Percentiles rank a stretch among this genome's conserved stretches.
Evolutionary conservation across 1,140 invertebrate genomes (phyloP).

Genomic region (Drosophila parvula): DNA sequence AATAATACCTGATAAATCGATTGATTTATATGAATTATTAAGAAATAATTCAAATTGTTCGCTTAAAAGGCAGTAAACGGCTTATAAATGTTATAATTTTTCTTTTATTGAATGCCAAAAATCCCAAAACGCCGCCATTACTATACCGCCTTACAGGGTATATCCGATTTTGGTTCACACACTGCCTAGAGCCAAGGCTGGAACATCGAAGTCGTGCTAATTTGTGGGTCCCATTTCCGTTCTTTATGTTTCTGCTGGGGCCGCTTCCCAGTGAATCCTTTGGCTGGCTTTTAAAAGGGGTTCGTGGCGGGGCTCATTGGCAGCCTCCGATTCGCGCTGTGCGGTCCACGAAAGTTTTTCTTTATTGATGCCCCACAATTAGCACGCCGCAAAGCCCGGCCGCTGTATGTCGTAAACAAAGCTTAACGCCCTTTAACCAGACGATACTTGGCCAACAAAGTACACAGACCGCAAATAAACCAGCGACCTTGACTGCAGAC

Average conservation of each 20-base stretch:
- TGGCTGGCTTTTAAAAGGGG: constrained; percentile 11
- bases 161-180: constrained; percentile 52
- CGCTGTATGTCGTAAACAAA: constrained; percentile 61
- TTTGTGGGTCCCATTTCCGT: constrained; percentile 76
- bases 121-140: background rate
- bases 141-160: constrained; percentile 16
- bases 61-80: background rate
- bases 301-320: background rate
- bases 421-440: constrained; percentile 57
- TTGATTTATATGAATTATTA: background rate
- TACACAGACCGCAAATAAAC: constrained; percentile 68
- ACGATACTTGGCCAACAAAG: constrained; percentile 49
- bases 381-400: constrained; percentile 54
- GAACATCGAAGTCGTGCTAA: constrained; percentile 54
- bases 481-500: constrained; percentile 64
- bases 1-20: background rate
- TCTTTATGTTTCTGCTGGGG: constrained; percentile 55
- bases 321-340: constrained; percentile 43
- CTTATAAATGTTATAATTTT: background rate
- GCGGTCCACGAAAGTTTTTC: constrained; percentile 45
- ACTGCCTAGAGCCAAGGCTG: constrained; percentile 28
- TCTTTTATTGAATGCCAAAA: no score
- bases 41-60: background rate
- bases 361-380: constrained; percentile 74
- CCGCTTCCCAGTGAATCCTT: constrained; percentile 32